These are phyloP conservation scores for Sinelater perroti DNA, from an alignment of 2,888 invertebrate genomes.

Conservation along the genomic window DNA sequence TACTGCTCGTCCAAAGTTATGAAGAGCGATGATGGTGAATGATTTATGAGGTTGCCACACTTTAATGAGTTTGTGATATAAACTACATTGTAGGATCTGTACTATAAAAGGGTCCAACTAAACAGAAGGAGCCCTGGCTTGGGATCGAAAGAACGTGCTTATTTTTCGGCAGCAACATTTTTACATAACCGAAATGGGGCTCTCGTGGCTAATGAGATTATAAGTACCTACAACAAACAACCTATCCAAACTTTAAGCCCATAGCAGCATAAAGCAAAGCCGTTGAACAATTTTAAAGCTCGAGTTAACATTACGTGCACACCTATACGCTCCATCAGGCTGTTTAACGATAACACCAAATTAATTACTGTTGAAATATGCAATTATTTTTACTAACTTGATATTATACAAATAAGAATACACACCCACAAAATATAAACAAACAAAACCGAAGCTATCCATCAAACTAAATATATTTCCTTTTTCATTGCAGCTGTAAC, in stretches of 20 bases:
- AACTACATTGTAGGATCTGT: slow-evolving; percentile 26
- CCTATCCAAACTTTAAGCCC: background rate
- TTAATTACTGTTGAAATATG: too few species aligned
- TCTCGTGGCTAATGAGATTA: slow-evolving; percentile 7
- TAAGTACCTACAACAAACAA: background rate
- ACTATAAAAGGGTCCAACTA: slow-evolving; percentile 28
- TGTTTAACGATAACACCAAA: too few species aligned
- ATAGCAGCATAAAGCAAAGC: background rate
- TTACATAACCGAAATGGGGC: slow-evolving; percentile 6
- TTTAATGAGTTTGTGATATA: slow-evolving; percentile 37
- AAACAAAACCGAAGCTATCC: too few species aligned
- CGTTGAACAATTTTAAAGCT: background rate
- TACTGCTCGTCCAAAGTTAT: slow-evolving; percentile 34
- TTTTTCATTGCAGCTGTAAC: too few species aligned
- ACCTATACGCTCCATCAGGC: too few species aligned
- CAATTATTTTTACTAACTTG: too few species aligned
- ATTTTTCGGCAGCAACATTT: slow-evolving; percentile 15
- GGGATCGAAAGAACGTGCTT: slow-evolving; percentile 13
- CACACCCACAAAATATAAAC: too few species aligned
- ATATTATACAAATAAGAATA: too few species aligned
- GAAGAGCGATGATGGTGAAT: slow-evolving; percentile 33
- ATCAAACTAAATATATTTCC: too few species aligned
- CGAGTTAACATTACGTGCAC: too few species aligned
- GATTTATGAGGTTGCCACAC: slow-evolving; percentile 35
- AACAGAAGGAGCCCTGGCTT: slow-evolving; percentile 24